Conservation (phyloP, 2,888 invertebrate genomes). For the Acleris emargana region DNA sequence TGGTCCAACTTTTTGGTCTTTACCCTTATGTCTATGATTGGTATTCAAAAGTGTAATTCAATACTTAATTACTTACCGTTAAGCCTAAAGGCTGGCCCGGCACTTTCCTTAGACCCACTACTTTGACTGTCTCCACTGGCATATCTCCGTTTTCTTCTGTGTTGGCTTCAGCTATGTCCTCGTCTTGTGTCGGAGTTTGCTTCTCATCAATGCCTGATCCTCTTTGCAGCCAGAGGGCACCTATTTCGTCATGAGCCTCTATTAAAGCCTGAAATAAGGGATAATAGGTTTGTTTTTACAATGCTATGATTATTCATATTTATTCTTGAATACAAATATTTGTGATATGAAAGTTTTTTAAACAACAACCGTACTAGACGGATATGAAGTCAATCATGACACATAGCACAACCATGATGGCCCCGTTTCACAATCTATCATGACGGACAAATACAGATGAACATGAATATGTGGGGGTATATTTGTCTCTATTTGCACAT, state of each 20-base stretch:
- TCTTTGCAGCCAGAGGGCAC: conserved; percentile 83
- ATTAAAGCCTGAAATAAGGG: conserved; percentile 86
- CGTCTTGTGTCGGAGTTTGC: conserved; percentile 60
- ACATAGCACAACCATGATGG: not conserved
- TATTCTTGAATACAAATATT: not conserved
- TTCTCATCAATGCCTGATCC: conserved; percentile 80
- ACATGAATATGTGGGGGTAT: too few species aligned
- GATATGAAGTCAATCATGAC: not conserved
- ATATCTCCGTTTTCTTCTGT: conserved; percentile 84
- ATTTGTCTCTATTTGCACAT: too few species aligned
- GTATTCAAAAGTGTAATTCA: not conserved
- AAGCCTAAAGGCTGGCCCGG: conserved; percentile 94
- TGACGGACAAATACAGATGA: too few species aligned
- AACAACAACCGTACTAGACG: not conserved
- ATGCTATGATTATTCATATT: not conserved
- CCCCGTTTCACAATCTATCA: too few species aligned
- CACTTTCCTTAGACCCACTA: conserved; percentile 93
- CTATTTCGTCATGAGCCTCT: conserved; percentile 95
- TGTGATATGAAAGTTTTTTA: too few species aligned
- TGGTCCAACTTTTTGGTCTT: too few species aligned
- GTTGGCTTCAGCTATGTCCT: conserved; percentile 57
- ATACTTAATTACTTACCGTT: conserved; percentile 77
- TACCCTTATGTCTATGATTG: too few species aligned
- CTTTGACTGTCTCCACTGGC: conserved; percentile 92
- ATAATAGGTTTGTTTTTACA: not conserved